phyloP scores from a whole-genome alignment of 1,140 invertebrate genomes.

The Drosophila auraria region DNA sequence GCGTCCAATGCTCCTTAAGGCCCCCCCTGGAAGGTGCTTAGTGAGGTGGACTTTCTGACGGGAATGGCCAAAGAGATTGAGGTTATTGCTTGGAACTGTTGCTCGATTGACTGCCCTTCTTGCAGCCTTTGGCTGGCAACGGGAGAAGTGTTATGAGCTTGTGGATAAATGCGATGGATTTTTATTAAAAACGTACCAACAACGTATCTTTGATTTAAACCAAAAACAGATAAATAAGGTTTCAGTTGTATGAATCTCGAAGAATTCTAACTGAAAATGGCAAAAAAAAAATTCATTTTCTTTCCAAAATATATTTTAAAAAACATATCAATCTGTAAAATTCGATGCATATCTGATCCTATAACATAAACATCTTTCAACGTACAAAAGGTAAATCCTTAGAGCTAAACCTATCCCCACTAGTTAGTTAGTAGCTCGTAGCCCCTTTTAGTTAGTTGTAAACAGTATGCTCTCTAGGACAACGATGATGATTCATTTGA shows the following conservation, averaged over 20 bases:
- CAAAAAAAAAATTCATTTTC: too few relatives aligned
- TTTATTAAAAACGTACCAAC: too few relatives aligned
- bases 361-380: not conserved
- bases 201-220: too few relatives aligned
- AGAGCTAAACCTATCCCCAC: too few relatives aligned
- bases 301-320: not conserved
- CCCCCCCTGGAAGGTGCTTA: slow-evolving; percentile 27
- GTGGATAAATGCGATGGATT: too few relatives aligned
- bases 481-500: slow-evolving; percentile 4
- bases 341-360: too few relatives aligned
- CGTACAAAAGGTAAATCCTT: not conserved
- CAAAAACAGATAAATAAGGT: too few relatives aligned
- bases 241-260: too few relatives aligned
- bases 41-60: slow-evolving; percentile 34
- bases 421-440: not conserved
- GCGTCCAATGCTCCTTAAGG: not conserved
- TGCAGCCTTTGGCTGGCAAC: not conserved
- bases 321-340: too few relatives aligned
- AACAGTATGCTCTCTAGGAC: not conserved
- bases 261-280: too few relatives aligned
- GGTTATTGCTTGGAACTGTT: slow-evolving; percentile 13
- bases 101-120: slow-evolving; percentile 13
- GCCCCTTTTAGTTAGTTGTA: not conserved
- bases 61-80: slow-evolving; percentile 11
- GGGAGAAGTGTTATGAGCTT: not conserved